Evolutionary conservation across 2,888 invertebrate genomes (phyloP), one percentile per base, ranked within the genome.

Genomic region (Epirrhoe tristata): DNA sequence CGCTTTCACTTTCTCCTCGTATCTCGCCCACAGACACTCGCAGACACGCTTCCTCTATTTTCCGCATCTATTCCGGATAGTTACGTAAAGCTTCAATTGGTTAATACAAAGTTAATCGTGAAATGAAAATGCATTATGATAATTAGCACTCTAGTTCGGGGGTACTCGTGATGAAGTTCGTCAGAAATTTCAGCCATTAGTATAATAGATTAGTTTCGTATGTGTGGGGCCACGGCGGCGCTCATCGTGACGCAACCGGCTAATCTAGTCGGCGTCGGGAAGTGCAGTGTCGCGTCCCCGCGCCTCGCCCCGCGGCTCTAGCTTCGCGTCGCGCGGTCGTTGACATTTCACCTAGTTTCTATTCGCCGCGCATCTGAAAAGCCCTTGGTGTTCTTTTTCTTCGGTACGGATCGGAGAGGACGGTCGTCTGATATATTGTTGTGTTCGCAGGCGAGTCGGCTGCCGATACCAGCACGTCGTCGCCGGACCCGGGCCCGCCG

Each of bases 391-490:
- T 87, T 87, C 86, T 85, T 89, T 87, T 88, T 86, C 82, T 87
- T 81, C 78, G 68, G 74, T 75, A 76, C 69, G 72, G 69, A 78
- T 76, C 75, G 78, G 72, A 78, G 77, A 81, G 74, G 75, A 78
- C 74, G 77, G 75, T 76, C 75, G 73, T 79, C 72, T 85, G 84
- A 94, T 88, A 87, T 46, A 66, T 67, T 75, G 85, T 91, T 68
- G 87, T 87, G 81, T 79, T 78, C 83, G 81, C 95, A 96, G 97
- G 97, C 94, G 98, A 98, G 95, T 98, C 97, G 89, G 96, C 97
- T 94, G 97, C 97, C 89, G 98, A 98, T 94, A 97, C 98, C 89
- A 97, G 97, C 91, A 97, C 97, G 88, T 97, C 98, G 88, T 98
- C 98, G 87, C 97, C 97, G 90, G 98, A 98, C 94, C 95, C 97